A percentile compares a stretch with the other conserved stretches of the same genome.
Evolutionary conservation across 30 jellyfish, hydroid and myxozoan genomes (phyloP).

Genomic region (Sanderia malayensis): DNA sequence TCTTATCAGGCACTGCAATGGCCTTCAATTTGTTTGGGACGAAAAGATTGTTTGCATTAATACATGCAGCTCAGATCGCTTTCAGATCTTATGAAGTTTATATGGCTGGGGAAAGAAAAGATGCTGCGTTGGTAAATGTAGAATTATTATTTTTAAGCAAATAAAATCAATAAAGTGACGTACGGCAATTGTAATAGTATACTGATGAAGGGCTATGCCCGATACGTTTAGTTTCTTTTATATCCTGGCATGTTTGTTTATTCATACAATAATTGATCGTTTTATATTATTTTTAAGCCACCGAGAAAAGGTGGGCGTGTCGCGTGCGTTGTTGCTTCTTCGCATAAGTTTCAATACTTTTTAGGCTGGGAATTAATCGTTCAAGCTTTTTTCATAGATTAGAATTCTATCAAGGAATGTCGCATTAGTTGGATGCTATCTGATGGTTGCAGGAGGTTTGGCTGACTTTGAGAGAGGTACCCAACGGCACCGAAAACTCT

Average conservation of each 20-base stretch:
- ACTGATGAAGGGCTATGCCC: no score
- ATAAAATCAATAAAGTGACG: no score
- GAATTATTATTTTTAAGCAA: no score
- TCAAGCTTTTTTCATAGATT: slow-evolving; percentile 40
- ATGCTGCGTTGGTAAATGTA: slow-evolving; percentile 41
- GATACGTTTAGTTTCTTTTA: no score
- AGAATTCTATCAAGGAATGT: slow-evolving; percentile 63
- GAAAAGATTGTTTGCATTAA: slow-evolving; percentile 66
- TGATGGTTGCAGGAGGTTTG: slow-evolving; percentile 93
- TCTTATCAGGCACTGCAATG: slow-evolving; percentile 84
- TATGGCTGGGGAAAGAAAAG: slow-evolving; percentile 36
- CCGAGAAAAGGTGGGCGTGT: no score
- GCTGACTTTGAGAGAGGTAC: slow-evolving; percentile 55
- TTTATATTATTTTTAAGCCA: no score
- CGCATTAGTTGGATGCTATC: slow-evolving; percentile 75
- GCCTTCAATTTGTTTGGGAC: slow-evolving; percentile 74
- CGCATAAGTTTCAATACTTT: no score
- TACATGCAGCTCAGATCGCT: slow-evolving; percentile 55
- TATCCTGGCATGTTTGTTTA: no score
- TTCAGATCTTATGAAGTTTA: slow-evolving; percentile 50
- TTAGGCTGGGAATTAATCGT: no score
- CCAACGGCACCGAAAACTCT: slow-evolving; percentile 45
- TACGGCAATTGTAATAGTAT: no score
- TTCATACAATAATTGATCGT: no score
- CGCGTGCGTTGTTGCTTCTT: no score